Evolutionary conservation across 2,888 invertebrate genomes (phyloP).

Genomic region (Sialis lutaria): DNA sequence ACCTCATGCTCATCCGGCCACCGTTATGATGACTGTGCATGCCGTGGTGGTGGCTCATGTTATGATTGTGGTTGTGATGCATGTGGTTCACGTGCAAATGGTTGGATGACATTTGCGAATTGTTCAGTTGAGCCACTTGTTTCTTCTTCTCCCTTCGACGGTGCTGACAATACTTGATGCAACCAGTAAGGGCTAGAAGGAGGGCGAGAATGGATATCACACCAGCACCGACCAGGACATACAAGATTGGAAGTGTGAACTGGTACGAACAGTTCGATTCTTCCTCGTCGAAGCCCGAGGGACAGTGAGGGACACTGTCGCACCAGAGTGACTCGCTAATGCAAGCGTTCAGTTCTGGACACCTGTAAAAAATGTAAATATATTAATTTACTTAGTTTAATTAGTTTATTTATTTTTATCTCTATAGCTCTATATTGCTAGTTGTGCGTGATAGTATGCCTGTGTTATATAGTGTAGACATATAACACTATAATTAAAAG

Average conservation of each 20-base stretch:
- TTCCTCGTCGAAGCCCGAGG: conserved; percentile 66
- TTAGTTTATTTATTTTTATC: too few relatives aligned
- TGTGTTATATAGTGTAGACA: too few relatives aligned
- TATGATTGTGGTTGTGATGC: conserved; percentile 38
- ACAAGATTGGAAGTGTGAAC: conserved; percentile 46
- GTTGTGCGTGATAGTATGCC: too few relatives aligned
- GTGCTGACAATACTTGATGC: conserved; percentile 35
- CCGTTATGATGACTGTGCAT: conserved; percentile 9
- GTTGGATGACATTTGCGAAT: conserved; percentile 19
- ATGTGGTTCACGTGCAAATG: conserved; percentile 34
- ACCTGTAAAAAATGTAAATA: conserved; percentile 30
- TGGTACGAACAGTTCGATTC: conserved; percentile 57
- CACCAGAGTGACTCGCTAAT: conserved; percentile 65
- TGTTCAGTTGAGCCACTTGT: conserved; percentile 40
- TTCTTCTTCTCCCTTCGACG: conserved; percentile 34
- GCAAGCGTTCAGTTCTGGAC: conserved; percentile 66
- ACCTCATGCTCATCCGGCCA: conserved; percentile 7
- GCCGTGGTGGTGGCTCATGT: conserved; percentile 9
- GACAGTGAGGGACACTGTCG: conserved; percentile 62
- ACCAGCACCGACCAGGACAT: conserved; percentile 45
- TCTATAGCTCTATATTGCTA: too few relatives aligned
- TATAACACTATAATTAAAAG: too few relatives aligned
- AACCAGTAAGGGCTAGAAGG: conserved; percentile 39
- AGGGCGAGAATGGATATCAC: conserved; percentile 41
- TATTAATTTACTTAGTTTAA: not conserved